A percentile compares a stretch with the other conserved stretches of the same genome.
phyloP scores from a whole-genome alignment of 2,797 vertebrate species.

The Chelmon rostratus region DNA sequence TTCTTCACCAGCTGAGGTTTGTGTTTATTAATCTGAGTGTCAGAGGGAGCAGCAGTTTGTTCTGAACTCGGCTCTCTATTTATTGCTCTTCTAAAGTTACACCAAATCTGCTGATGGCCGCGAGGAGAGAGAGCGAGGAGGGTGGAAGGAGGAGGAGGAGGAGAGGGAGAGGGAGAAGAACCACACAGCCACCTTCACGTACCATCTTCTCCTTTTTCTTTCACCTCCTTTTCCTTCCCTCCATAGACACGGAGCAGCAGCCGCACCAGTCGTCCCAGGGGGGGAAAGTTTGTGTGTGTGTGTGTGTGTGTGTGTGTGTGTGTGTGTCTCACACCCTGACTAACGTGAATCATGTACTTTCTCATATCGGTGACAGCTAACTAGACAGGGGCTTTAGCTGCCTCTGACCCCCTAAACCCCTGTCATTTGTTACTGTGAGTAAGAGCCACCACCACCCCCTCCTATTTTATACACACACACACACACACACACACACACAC shows the following conservation, averaged over 20 bases:
- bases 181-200: constrained; percentile 53
- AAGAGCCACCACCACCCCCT: constrained; percentile 30
- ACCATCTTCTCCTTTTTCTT: constrained; percentile 52
- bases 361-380: constrained; percentile 88
- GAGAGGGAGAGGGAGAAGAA: constrained; percentile 29
- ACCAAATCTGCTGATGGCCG: constrained; percentile 25
- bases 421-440: constrained; percentile 70
- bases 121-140: too few relatives aligned
- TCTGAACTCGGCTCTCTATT: constrained; percentile 36
- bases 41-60: constrained; percentile 38
- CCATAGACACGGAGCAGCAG: constrained; percentile 80
- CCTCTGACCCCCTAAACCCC: constrained; percentile 76
- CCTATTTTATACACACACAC: constrained; percentile 21
- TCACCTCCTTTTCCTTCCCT: constrained; percentile 51
- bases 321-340: constrained; percentile 81
- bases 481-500: constrained; percentile 40
- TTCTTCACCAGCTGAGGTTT: constrained; percentile 33
- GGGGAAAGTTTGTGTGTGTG: constrained; percentile 27
- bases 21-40: constrained; percentile 51
- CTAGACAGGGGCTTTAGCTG: constrained; percentile 82
- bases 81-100: constrained; percentile 52
- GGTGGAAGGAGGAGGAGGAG: too few relatives aligned
- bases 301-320: constrained; percentile 1
- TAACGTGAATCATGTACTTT: constrained; percentile 89
- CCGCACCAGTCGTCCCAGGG: constrained; percentile 67